Evolutionary conservation across 2,113 vertebrate species (phyloP), one percentile per base, ranked within the genome.

Genomic region (Haplotaxodon microlepis): DNA sequence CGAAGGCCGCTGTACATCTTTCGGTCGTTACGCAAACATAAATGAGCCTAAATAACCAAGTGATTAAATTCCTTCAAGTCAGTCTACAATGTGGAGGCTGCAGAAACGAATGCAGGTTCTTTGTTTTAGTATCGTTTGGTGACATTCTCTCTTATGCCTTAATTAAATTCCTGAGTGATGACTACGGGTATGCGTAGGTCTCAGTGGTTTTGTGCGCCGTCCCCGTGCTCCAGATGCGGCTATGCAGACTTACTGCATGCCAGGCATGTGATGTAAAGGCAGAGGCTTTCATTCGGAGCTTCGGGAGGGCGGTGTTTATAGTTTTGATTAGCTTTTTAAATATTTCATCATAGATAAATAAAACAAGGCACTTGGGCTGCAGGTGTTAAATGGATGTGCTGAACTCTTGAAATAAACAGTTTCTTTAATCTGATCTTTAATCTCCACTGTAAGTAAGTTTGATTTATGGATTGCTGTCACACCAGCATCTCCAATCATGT

Each of bases 91-190:
- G 83, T 29, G 13, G 36, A 81, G 57, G 21, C 78, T 45, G 17
- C 4, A 73, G 82, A 88, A 34, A 86, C 8, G 86, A 86, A 36
- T 53, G 14, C n/a, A 54, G 63, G 78, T 91, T 87, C 84, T 94
- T 88, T 95, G 91, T 93, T 92, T 94, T 84, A 90, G 86, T 80
- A 50, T 86, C 51, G 84, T 89, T 90, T 86, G 51, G 87, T 88
- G 93, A 86, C 84, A 82, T 93, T 93, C 81, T 93, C 81, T 84
- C 59, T 73, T 81, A 63, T 84, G 89, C 88, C 88, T 95, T 96
- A 94, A 96, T 95, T 96, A 94, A 94, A 96, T 94, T 95, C 94
- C 91, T 94, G 93, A 96, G 93, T 92, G 92, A 95, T 94, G 94
- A 92, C 85, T 90, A 71, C 45, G 86, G 86, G 81, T 90, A 31